These are phyloP conservation scores for Agrochola lota DNA, from an alignment of 2,888 invertebrate genomes.

Conservation along the genomic window DNA sequence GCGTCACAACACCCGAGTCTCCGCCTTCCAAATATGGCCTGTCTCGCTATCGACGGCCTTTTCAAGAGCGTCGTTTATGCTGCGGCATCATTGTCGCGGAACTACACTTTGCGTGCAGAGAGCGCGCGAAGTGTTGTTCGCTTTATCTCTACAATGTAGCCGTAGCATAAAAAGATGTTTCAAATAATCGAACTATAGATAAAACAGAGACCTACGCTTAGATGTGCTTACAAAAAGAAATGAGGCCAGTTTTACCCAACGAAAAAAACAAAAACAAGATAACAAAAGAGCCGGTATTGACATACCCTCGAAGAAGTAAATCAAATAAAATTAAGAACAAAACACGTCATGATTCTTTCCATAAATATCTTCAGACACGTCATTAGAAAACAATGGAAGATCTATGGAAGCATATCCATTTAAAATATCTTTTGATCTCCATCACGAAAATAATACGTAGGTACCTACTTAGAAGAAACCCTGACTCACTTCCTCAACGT, in stretches of 20 bases:
- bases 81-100: no score
- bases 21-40: not conserved
- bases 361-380: not conserved
- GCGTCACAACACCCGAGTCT: not conserved
- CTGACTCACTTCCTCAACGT: conserved; percentile 38
- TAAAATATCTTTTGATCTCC: conserved; percentile 49
- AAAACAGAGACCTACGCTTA: not conserved
- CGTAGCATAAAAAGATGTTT: not conserved
- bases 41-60: not conserved
- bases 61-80: not conserved
- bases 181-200: not conserved
- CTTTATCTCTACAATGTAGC: no score
- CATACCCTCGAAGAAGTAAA: not conserved
- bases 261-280: not conserved
- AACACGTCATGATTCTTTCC: not conserved
- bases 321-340: conserved; percentile 8
- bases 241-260: not conserved
- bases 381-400: conserved; percentile 32
- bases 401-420: conserved; percentile 23
- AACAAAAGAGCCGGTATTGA: not conserved
- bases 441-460: conserved; percentile 25
- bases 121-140: no score
- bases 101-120: no score
- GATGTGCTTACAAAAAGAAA: not conserved
- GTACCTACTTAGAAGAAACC: conserved; percentile 3